phyloP scores from a whole-genome alignment of 1,140 invertebrate genomes.

The silkworm (Bombyx mori) region DNA sequence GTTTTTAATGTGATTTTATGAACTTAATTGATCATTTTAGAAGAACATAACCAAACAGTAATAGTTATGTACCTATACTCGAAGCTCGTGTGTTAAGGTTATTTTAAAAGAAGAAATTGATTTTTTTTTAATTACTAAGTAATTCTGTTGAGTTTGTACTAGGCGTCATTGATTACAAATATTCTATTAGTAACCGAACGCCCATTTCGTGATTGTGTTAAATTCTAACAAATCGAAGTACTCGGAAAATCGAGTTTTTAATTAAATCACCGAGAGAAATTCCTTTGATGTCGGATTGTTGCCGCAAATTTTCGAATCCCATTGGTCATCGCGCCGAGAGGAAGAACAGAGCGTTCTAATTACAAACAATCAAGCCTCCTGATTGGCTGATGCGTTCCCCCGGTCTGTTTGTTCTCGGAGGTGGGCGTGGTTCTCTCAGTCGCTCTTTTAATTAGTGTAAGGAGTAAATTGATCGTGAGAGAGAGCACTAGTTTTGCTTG shows the following conservation, averaged over 20 bases:
- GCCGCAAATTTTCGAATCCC: constrained; percentile 53
- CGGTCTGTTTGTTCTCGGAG: constrained; percentile 64
- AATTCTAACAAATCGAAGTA: constrained; percentile 24
- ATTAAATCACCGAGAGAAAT: constrained; percentile 36
- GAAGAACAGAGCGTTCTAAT: constrained; percentile 63
- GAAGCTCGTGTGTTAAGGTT: too few relatives aligned
- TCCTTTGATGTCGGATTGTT: constrained; percentile 27
- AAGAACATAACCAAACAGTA: too few relatives aligned
- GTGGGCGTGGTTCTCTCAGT: constrained; percentile 61
- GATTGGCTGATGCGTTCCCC: constrained; percentile 53
- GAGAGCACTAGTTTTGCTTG: constrained; percentile 58
- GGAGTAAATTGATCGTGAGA: constrained; percentile 68
- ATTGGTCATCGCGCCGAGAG: constrained; percentile 63
- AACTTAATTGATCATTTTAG: too few relatives aligned
- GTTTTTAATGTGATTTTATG: too few relatives aligned
- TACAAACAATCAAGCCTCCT: constrained; percentile 66
- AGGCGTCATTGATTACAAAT: too few relatives aligned
- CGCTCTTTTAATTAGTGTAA: constrained; percentile 71
- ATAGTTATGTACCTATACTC: too few relatives aligned
- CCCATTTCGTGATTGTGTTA: constrained; percentile 24
- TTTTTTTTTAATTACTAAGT: too few relatives aligned
- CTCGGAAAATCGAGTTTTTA: constrained; percentile 25
- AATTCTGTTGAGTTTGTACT: too few relatives aligned
- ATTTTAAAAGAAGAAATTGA: too few relatives aligned
- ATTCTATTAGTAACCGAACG: constrained; percentile 8